These are phyloP conservation scores for Gymnocypris eckloni DNA, from an alignment of 2,797 vertebrate genomes.

Conservation along the genomic window DNA sequence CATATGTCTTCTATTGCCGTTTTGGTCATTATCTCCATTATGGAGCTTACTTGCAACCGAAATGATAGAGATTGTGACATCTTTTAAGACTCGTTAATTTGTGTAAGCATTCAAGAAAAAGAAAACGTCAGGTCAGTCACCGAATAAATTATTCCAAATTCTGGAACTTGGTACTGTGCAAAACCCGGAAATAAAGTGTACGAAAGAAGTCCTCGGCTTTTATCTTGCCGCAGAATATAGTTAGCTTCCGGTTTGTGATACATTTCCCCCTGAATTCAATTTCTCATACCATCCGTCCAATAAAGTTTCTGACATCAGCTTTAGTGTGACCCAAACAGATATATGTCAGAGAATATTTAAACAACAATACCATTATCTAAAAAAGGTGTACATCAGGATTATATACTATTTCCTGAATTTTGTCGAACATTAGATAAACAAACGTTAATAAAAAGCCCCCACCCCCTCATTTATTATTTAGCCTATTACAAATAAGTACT, in stretches of 20 bases:
- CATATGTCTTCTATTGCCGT: constrained; percentile 71
- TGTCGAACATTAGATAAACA: neutral
- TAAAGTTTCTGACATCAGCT: neutral
- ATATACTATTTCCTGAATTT: neutral
- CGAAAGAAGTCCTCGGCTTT: neutral
- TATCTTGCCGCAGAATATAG: neutral
- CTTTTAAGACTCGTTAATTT: neutral
- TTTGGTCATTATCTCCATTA: constrained; percentile 74
- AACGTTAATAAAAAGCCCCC: neutral
- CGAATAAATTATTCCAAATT: neutral
- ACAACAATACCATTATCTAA: neutral
- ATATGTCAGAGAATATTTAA: neutral
- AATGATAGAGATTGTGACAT: constrained; percentile 58
- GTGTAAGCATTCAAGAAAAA: neutral
- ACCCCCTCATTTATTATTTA: neutral
- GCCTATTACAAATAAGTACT: too few relatives aligned
- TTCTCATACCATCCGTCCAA: neutral
- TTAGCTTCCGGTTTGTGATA: constrained; percentile 18
- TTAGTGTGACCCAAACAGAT: neutral
- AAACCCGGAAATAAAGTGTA: neutral
- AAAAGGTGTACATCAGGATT: neutral
- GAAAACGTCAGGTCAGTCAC: neutral
- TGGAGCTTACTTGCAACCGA: constrained; percentile 71
- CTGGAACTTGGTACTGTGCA: constrained; percentile 9
- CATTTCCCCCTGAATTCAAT: neutral